Base-by-base conservation (phyloP, 2,888 invertebrate genomes). In the Abrostola tripartita region DNA sequence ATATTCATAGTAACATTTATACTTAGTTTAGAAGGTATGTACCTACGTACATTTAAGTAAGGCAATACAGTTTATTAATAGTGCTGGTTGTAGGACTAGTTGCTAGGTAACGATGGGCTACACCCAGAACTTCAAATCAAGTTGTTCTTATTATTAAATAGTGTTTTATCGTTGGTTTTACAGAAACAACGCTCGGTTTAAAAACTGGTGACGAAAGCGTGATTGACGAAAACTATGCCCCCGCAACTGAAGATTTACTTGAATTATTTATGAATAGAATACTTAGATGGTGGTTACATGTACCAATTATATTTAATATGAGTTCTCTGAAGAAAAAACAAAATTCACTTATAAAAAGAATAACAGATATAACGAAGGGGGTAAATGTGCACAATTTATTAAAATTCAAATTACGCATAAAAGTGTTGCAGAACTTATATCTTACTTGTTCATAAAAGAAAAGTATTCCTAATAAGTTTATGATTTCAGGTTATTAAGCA, bases 201-300 rank as follows among this genome's bases (percentile, higher is more conserved):
- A 52, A 41, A 12, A 10, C 36, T 35, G 0, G 63, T 11, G 68
- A 73, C n/a, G 53, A 60, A 24, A 5, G 8, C 36, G 5, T 0
- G n/a, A 52, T 64, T 6, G 37, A 52, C 38, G 49, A 54, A 44
- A 52, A 57, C 7, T 74, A 74, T n/a, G 42, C 51, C 6, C 1
- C 40, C 5, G 47, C 5, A 5, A 44, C 49, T 11, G 44, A 60
- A 36, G 42, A 52, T 5, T 37, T 71, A 12, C 40, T 70, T 0
- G 8, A 0, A 9, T 5, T 62, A 5, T 60, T 0, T 41, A 5
- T 60, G 5, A 47, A 64, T 0, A 57, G 75, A 50, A 0, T 50
- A 5, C 58, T 57, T 24, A 74, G 57, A 54, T n/a, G 53, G 2
- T 74, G 75, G 75, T 14, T 74, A 11, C 59, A 60, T 50, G 11